Conservation (phyloP, 2,113 vertebrate genomes). For the Urocolius indicus region DNA sequence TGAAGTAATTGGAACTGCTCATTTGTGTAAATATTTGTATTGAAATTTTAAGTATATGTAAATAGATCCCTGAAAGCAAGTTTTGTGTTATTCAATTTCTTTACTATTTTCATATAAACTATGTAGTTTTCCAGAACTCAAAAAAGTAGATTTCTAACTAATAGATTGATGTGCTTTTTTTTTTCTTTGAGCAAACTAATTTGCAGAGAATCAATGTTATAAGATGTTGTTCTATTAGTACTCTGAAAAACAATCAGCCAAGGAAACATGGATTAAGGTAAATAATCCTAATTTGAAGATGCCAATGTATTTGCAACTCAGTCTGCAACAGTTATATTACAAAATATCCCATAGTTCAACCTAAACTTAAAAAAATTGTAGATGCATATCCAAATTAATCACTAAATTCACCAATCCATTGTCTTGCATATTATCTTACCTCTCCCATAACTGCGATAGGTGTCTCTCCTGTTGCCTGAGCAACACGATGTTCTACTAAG, state of each 20-base stretch:
- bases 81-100: background rate
- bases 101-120: background rate
- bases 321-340: background rate
- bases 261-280: constrained; percentile 1
- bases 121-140: background rate
- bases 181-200: background rate
- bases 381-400: background rate
- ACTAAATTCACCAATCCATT: background rate
- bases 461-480: constrained; percentile 85
- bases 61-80: background rate
- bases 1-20: background rate
- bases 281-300: background rate
- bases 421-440: constrained; percentile 70
- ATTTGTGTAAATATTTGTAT: background rate
- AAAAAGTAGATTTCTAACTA: background rate
- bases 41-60: background rate
- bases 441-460: constrained; percentile 85
- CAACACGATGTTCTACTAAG: constrained; percentile 86
- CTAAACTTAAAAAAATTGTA: background rate
- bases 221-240: background rate
- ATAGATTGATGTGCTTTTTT: background rate
- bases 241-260: background rate
- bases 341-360: background rate
- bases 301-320: background rate
- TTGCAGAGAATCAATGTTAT: background rate